Conservation (phyloP, 2,888 invertebrate genomes). For the Macaria notata region DNA sequence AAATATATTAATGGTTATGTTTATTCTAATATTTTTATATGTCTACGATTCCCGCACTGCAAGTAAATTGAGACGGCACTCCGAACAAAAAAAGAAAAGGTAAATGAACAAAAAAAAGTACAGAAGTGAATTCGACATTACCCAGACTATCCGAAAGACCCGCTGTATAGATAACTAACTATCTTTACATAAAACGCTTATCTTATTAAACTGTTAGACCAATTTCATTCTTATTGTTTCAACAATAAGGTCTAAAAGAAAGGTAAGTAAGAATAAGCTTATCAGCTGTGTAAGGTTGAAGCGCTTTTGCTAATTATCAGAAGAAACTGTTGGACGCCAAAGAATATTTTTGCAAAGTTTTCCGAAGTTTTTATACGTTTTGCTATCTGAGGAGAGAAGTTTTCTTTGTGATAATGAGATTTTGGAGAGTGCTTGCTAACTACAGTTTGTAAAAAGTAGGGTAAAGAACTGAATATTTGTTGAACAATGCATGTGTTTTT, state of each 20-base stretch:
- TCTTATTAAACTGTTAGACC: neutral
- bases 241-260: constrained; percentile 36
- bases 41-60: no score
- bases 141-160: constrained; percentile 31
- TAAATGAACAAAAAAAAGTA: constrained; percentile 2
- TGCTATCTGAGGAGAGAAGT: no score
- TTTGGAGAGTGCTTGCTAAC: no score
- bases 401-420: no score
- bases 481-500: no score
- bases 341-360: constrained; percentile 12
- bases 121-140: constrained; percentile 33
- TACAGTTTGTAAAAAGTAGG: no score
- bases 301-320: constrained; percentile 61
- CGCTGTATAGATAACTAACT: constrained; percentile 41
- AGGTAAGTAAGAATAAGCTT: constrained; percentile 41
- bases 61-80: neutral
- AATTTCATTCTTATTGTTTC: constrained; percentile 31
- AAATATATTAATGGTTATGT: no score
- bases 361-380: no score
- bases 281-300: constrained; percentile 52
- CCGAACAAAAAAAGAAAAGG: neutral
- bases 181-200: constrained; percentile 28
- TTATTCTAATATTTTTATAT: no score
- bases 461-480: no score
- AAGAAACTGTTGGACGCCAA: constrained; percentile 41